Evolutionary conservation across 2,888 invertebrate genomes (phyloP), one percentile per base, ranked within the genome.

Genomic region (Molanna angustata): DNA sequence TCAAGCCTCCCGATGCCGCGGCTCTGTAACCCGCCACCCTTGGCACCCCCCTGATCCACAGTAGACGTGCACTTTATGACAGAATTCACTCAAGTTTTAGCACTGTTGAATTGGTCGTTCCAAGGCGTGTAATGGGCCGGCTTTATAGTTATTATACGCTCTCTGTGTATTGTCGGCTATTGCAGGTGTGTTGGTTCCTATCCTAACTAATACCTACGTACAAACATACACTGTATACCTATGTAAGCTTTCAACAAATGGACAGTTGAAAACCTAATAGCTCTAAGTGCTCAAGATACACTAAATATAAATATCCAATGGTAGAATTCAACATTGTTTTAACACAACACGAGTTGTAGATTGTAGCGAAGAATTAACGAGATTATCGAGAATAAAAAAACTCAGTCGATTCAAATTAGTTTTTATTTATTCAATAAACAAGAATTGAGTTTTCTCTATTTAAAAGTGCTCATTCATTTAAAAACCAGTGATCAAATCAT

Each of bases 111-210:
- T 59, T 74, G 70, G 71, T 70, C 66, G 67, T 67, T 67, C 67
- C 67, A 66, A 69, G 71, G 68, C 67, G 65, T 63, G 60, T 63
- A 66, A 65, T 63, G 62, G 68, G 69, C 69, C 69, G 68, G 70
- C 68, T 71, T 72, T 68, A 69, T 69, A 70, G 73, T 72, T 71
- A 72, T 69, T 68, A 67, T 69, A 44, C 46, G 40, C 54, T 43
- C 44, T 39, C 41, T 17, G 27, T 46, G 45, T 46, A 52, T 52
- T 52, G 52, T 46, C 19, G 27, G 32, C 31, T 19, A 7, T 9
- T 2, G 11, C 33, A 32, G 32, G 17, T 44, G 44, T 44, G 19
- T 44, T 16, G 4, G 44, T 44, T 31, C 44, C n/a, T 27, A 11
- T 27, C 4, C 19, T n/a, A n/a, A n/a, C n/a, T n/a, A n/a, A n/a